Evolutionary conservation across 2,888 invertebrate genomes (phyloP).

Genomic region (Lasioglossum morio): DNA sequence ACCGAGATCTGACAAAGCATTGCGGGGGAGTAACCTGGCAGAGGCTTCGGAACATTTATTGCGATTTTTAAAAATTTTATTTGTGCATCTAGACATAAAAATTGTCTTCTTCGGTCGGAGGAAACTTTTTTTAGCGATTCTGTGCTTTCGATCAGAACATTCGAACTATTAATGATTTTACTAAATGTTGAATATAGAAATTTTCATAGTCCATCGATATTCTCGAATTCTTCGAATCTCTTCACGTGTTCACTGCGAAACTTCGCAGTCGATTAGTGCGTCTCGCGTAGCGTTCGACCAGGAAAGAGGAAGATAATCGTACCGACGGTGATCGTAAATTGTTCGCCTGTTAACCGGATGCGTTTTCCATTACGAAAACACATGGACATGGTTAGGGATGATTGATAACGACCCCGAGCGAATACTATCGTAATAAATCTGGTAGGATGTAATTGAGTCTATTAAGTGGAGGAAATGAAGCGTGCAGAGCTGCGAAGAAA

Average conservation of each 20-base stretch:
- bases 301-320: neutral
- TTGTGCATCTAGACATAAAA: neutral
- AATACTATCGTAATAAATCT: conserved; percentile 1
- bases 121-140: neutral
- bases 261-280: too few relatives aligned
- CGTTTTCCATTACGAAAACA: neutral
- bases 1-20: neutral
- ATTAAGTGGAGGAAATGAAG: neutral
- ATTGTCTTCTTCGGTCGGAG: neutral
- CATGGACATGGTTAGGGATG: neutral
- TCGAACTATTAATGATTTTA: too few relatives aligned
- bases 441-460: neutral
- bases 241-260: too few relatives aligned
- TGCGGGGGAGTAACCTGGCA: neutral
- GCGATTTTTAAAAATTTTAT: neutral
- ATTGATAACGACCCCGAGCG: conserved; percentile 1
- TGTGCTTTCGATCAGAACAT: too few relatives aligned
- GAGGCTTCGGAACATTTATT: neutral
- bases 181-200: too few relatives aligned
- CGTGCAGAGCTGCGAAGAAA: neutral
- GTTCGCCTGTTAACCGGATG: conserved; percentile 10
- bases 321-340: neutral
- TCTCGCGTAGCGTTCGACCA: neutral
- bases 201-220: too few relatives aligned
- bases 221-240: too few relatives aligned